Evolutionary conservation across 2,797 vertebrate genomes (phyloP), one percentile per base, ranked within the genome.

Genomic region (Sorex maritimensis): DNA sequence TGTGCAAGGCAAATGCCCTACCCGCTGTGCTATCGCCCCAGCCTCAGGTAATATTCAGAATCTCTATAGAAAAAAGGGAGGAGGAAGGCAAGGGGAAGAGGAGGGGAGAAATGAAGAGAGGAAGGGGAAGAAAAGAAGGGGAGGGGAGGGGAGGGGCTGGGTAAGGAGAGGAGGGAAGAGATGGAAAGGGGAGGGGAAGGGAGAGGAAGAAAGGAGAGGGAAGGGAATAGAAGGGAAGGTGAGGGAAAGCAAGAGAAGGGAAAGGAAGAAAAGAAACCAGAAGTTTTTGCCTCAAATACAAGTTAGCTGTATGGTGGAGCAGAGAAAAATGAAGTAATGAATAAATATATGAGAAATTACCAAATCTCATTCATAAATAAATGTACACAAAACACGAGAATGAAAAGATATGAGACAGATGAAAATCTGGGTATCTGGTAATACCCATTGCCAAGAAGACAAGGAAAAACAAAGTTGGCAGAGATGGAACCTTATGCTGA

Each of bases 331-430:
- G 71, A 26, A 88, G 78, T 34, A 79, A 73, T 9, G 68, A 88
- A 17, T 12, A 65, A 74, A 55, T 8, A 94, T 12, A 49, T 9
- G 34, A 69, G 80, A 86, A 86, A 9, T n/a, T 58, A 88, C 2
- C 85, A 46, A 68, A 44, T 52, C 41, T 84, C 67, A 92, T 13
- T 80, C 21, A 30, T 26, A 89, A 79, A 72, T 61, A 94, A 82
- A 41, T 9, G 5, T 14, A 81, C 10, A 85, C 7, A 69, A 88
- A 82, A 77, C 7, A 30, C 55, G 3, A 24, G 63, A 74, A 38
- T 46, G n/a, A 92, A 84, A 85, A 63, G 68, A 9, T 12, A 49
- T 5, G 65, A 73, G 28, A 61, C 1, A 30, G 8, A 19, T 49
- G 52, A 83, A 83, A 85, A 58, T 65, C 12, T 24, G 78, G 61